Conservation (phyloP, 1,140 invertebrate species). For the Temnothorax longispinosus region DNA sequence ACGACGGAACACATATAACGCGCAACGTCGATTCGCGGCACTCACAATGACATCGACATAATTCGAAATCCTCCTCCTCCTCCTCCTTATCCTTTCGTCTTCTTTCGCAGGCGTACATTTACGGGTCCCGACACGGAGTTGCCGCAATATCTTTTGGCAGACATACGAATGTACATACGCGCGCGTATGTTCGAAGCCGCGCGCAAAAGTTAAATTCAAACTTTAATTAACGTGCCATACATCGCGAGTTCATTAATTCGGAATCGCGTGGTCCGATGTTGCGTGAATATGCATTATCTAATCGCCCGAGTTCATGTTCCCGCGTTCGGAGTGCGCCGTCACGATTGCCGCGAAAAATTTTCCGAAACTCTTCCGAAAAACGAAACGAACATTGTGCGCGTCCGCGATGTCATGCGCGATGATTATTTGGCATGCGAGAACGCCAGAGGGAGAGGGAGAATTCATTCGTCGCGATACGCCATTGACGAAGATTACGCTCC, state of each 20-base stretch:
- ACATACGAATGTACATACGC: neutral
- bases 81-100: neutral
- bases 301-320: neutral
- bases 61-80: neutral
- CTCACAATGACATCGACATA: conserved; percentile 39
- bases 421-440: conserved; percentile 34
- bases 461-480: conserved; percentile 21
- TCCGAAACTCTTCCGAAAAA: neutral
- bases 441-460: neutral
- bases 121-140: conserved; percentile 46
- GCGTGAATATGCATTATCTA: conserved; percentile 57
- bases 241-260: conserved; percentile 75
- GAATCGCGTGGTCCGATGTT: conserved; percentile 54
- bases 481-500: neutral
- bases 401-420: neutral
- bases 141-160: conserved; percentile 80
- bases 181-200: neutral
- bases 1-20: neutral
- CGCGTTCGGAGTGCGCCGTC: too few relatives aligned
- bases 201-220: conserved; percentile 76
- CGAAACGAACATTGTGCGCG: neutral
- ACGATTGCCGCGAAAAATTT: conserved; percentile 40
- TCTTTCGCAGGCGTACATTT: conserved; percentile 43
- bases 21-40: conserved; percentile 58
- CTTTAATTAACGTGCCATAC: conserved; percentile 83